phyloP scores from a whole-genome alignment of 1,140 invertebrate species.

The Cherax destructor region DNA sequence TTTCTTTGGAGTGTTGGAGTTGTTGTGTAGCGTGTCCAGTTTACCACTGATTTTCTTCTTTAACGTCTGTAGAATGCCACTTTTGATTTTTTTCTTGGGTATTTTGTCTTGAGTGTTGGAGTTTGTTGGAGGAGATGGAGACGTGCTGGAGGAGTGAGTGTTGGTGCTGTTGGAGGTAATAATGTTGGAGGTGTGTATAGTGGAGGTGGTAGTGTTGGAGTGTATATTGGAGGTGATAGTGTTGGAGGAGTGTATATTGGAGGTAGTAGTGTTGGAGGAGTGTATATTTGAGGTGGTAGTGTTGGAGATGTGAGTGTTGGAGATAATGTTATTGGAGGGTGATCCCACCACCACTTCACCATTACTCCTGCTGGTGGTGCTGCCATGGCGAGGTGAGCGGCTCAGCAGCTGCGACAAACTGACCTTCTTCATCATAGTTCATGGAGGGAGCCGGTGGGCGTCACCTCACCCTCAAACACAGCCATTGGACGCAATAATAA shows the following conservation, averaged over 20 bases:
- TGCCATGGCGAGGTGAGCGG: constrained; percentile 54
- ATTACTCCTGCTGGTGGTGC: constrained; percentile 50
- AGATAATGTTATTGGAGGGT: neutral
- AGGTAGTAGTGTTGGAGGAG: neutral
- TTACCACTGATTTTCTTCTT: constrained; percentile 62
- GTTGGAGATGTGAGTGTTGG: constrained; percentile 14
- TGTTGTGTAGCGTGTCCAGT: constrained; percentile 38
- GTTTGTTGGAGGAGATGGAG: neutral
- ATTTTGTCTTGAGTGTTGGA: constrained; percentile 14
- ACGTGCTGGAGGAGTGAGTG: constrained; percentile 1
- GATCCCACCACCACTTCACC: constrained; percentile 39
- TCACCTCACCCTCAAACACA: constrained; percentile 38
- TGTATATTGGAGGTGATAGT: neutral
- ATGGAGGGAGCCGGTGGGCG: constrained; percentile 31
- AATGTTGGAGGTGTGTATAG: neutral
- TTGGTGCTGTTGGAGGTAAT: constrained; percentile 3
- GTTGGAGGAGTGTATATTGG: neutral
- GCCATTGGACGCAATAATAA: constrained; percentile 46
- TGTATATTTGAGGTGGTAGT: constrained; percentile 22
- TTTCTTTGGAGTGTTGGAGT: constrained; percentile 47
- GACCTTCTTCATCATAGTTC: constrained; percentile 66
- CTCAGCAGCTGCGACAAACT: constrained; percentile 53
- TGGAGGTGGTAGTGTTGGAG: constrained; percentile 13
- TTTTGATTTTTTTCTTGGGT: constrained; percentile 47
- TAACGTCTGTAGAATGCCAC: constrained; percentile 54